phyloP scores from a whole-genome alignment of 2,113 vertebrate species.

The Greenwoodochromis staneri region DNA sequence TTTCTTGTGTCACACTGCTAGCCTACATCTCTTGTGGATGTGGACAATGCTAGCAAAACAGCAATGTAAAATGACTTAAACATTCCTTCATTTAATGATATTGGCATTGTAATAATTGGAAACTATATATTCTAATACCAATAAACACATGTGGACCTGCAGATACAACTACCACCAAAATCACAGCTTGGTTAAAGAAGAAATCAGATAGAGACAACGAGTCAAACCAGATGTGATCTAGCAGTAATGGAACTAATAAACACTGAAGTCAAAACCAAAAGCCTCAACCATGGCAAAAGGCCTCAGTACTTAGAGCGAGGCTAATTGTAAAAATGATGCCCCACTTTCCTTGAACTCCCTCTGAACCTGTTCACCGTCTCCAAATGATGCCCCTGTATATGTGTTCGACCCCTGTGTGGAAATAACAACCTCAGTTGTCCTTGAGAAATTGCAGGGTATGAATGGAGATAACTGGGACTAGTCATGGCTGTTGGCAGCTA shows the following conservation, averaged over 20 bases:
- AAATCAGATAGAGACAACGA: neutral
- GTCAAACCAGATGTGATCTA: slow-evolving; percentile 5
- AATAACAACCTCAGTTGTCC: slow-evolving; percentile 10
- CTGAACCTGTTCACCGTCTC: slow-evolving; percentile 34
- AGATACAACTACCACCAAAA: neutral
- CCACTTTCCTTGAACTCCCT: slow-evolving; percentile 48
- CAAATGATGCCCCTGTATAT: slow-evolving; percentile 19
- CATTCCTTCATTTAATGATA: neutral
- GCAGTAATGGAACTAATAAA: neutral
- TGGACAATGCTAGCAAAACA: neutral
- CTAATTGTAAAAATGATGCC: slow-evolving; percentile 44
- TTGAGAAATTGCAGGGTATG: slow-evolving; percentile 43
- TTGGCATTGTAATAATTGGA: neutral
- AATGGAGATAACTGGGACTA: neutral
- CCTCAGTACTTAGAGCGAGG: neutral
- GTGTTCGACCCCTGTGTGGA: slow-evolving; percentile 33
- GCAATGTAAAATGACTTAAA: neutral
- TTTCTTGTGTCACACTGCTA: neutral
- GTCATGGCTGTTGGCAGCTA: neutral
- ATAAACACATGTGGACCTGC: neutral
- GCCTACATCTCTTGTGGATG: neutral
- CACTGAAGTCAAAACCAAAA: neutral
- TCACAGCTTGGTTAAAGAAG: neutral
- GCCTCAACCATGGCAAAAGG: neutral
- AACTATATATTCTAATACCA: neutral